Percentiles rank a stretch among this genome's conserved stretches.
These are phyloP conservation scores for Zalophus californianus DNA, from an alignment of 2,797 vertebrate species.

Conservation along the genomic window DNA sequence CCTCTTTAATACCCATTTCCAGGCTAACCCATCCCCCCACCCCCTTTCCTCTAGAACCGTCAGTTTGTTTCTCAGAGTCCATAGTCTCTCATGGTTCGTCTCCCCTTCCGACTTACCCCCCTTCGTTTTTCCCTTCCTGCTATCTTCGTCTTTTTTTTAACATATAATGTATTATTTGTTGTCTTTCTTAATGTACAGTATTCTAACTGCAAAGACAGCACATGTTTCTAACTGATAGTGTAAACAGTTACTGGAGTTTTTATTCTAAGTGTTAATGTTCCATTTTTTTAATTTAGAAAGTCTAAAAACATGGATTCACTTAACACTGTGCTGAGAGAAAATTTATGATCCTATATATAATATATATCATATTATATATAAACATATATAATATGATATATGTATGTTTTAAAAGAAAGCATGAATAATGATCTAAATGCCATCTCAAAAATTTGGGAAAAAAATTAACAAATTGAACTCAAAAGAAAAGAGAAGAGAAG, in stretches of 20 bases:
- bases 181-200: not conserved
- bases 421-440: not conserved
- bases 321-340: conserved; percentile 21
- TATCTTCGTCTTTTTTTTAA: too few species aligned
- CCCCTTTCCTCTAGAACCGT: too few species aligned
- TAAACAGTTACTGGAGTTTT: not conserved
- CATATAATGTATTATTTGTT: not conserved
- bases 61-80: too few species aligned
- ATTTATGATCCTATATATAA: not conserved
- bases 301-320: not conserved
- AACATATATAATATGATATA: not conserved
- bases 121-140: too few species aligned
- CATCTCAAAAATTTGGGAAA: conserved; percentile 23
- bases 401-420: not conserved
- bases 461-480: conserved; percentile 37
- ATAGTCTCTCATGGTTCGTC: too few species aligned
- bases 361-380: not conserved
- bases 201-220: not conserved
- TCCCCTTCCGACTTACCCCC: too few species aligned
- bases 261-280: not conserved
- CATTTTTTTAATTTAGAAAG: not conserved
- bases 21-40: too few species aligned
- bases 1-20: too few species aligned
- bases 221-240: not conserved
- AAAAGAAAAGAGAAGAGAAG: not conserved